Conservation (phyloP, 2,888 invertebrate genomes). For the Tinea pellionella region DNA sequence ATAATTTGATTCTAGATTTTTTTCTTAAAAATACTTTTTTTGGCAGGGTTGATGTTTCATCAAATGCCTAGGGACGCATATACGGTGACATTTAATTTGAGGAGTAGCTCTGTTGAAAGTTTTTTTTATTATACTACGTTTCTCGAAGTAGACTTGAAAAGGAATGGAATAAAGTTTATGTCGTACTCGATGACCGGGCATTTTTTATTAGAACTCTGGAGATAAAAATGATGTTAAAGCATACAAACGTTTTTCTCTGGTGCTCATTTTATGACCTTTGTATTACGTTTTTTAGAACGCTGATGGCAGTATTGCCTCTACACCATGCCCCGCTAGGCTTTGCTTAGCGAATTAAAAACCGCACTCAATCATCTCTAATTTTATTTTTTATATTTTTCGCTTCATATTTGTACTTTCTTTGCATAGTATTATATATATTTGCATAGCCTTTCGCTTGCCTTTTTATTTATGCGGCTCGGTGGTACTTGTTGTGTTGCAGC, state of each 20-base stretch:
- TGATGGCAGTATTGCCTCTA: background rate
- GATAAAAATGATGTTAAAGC: background rate
- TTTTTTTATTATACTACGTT: background rate
- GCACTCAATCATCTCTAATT: background rate
- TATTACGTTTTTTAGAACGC: background rate
- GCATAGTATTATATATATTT: too few species aligned
- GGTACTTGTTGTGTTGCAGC: constrained; percentile 25
- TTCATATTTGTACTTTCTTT: background rate
- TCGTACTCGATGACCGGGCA: background rate
- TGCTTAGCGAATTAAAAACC: background rate
- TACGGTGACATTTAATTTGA: background rate
- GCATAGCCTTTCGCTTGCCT: background rate
- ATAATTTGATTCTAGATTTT: background rate
- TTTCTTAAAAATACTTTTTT: background rate
- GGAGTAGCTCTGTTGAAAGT: background rate
- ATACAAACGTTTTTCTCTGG: background rate
- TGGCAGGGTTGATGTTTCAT: background rate
- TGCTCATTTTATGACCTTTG: background rate
- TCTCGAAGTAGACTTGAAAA: background rate
- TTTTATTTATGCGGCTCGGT: constrained; percentile 7
- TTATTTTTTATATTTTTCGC: background rate
- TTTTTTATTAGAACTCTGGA: background rate
- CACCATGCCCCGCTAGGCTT: background rate
- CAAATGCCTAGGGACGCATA: background rate
- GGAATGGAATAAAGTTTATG: constrained; percentile 2